These are phyloP conservation scores for Clivina fossor DNA, from an alignment of 2,888 invertebrate species.

Conservation along the genomic window DNA sequence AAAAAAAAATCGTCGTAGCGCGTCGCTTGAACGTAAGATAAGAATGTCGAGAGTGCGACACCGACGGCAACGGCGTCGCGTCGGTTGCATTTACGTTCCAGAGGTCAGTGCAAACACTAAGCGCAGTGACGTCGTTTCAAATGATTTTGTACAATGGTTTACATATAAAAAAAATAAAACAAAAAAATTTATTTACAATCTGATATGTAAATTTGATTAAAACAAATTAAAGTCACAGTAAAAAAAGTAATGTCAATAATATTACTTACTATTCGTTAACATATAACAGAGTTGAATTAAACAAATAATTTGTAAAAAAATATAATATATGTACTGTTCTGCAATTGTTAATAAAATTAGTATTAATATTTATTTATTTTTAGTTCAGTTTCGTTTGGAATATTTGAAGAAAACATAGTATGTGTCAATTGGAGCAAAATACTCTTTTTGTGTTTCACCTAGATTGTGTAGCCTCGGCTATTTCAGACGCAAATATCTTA, in stretches of 20 bases:
- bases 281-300: neutral
- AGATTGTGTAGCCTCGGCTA: no score
- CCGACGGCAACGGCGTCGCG: neutral
- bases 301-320: neutral
- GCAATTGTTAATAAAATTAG: no score
- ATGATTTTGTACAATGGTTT: neutral
- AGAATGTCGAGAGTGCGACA: slow-evolving; percentile 6
- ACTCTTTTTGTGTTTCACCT: no score
- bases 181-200: neutral
- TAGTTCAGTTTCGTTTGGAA: no score
- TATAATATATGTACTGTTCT: no score
- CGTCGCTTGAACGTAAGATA: slow-evolving; percentile 5
- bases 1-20: no score
- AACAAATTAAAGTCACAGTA: neutral
- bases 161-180: neutral
- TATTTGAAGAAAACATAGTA: no score
- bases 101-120: slow-evolving; percentile 1
- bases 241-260: neutral
- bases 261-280: neutral
- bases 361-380: no score
- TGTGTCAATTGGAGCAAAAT: no score
- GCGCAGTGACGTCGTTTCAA: neutral
- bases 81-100: slow-evolving; percentile 4
- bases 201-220: neutral
- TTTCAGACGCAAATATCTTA: no score